These are phyloP conservation scores for Umimayanthus kanabou DNA, from an alignment of 92 coral and sea anemone genomes.

Conservation along the genomic window DNA sequence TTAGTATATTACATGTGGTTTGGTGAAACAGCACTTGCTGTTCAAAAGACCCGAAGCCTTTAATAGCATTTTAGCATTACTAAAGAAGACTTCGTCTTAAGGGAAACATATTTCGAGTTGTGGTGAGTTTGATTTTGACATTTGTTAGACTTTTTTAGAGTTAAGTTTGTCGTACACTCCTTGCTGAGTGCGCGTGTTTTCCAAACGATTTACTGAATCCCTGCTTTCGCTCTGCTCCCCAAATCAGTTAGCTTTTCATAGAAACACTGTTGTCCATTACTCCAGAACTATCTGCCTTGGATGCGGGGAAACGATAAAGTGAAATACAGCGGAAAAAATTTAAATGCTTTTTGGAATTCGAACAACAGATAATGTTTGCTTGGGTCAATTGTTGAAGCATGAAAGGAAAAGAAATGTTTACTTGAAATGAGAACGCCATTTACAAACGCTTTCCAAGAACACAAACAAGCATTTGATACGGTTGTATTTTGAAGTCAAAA, in stretches of 20 bases:
- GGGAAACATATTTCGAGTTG: not conserved
- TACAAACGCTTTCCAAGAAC: not conserved
- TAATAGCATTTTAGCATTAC: not conserved
- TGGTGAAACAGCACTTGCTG: not conserved
- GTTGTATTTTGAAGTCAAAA: not conserved
- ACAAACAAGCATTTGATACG: not conserved
- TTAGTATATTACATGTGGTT: not conserved
- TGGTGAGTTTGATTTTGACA: conserved; percentile 6
- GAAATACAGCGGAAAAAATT: not conserved
- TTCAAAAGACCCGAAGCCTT: not conserved
- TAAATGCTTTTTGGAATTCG: conserved; percentile 1
- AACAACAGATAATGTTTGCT: not conserved
- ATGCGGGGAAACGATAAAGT: not conserved
- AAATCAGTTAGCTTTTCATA: not conserved
- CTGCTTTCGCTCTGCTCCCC: not conserved
- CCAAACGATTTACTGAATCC: not conserved
- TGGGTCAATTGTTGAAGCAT: not conserved
- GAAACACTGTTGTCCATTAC: not conserved
- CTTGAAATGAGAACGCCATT: not conserved
- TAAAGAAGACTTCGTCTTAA: not conserved
- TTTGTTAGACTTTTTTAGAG: not conserved
- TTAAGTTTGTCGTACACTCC: not conserved
- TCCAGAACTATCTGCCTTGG: not conserved
- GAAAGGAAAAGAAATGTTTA: not conserved
- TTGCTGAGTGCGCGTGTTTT: not conserved